Evolutionary conservation across 2,888 invertebrate species (phyloP), one percentile per base, ranked within the genome.

Genomic region (Eupithecia tripunctaria): DNA sequence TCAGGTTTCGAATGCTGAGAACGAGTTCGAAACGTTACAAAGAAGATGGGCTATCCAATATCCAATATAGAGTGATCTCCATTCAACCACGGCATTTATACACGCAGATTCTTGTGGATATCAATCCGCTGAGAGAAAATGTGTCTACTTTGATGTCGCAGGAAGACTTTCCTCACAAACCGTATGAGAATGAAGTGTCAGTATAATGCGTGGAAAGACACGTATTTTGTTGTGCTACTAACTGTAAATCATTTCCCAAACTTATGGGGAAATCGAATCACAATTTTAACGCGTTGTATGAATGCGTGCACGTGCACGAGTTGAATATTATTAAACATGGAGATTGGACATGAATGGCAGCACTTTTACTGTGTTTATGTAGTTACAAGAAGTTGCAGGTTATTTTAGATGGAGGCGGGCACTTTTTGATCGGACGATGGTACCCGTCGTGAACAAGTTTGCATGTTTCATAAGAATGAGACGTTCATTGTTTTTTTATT

Each of bases 1-100:
- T 59, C 70, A 74, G 74, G 56, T 71, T 36, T 36, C 38, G 62
- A 10, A 71, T 97, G 79, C 92, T 98, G 71, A 96, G 96, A 80
- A 96, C 96, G 68, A 97, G 97, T 14, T 96, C 96, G 76, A 96
- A 96, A 80, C 95, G 97, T 78, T 97, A 96, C 86, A 96, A 96
- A 80, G 95, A 95, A 67, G 98, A 98, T 81, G 98, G 98, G 0
- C 92, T 98, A 51, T 97, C 96, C 84, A 97, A 96, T 82, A 93
- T 98, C 38, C 95, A 96, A 77, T 98, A 98, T 89, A 95, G 95
- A 81, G 88, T 97, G 47, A 87, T 96, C 67, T 95, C 96, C 78
- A 94, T 95, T 68, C 95, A 96, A 81, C 93, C 96, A 69, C 95
- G 95, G 68, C 95, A 96, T 77, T 94, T 97, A 5, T 98, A 97